phyloP scores from a whole-genome alignment of 2,888 invertebrate genomes.

The Pristionchus japonicus region DNA sequence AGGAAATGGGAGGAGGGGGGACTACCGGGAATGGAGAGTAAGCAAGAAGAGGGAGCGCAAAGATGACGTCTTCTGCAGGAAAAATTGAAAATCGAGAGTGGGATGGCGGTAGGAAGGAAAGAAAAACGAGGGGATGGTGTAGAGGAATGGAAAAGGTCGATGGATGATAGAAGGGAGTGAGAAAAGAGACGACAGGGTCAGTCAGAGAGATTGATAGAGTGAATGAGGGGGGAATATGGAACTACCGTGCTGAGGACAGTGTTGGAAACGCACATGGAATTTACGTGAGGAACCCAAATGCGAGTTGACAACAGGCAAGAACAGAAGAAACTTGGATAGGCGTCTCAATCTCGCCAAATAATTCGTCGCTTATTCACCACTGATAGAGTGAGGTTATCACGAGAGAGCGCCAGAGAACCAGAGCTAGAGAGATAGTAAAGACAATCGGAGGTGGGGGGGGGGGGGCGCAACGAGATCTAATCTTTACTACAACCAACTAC shows the following conservation, averaged over 20 bases:
- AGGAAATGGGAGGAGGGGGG: background rate
- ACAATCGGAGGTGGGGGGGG: background rate
- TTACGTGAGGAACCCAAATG: background rate
- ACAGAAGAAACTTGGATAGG: background rate
- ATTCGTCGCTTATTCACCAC: background rate
- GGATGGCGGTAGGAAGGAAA: conserved; percentile 5
- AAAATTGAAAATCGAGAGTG: conserved; percentile 26
- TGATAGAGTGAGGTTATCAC: conserved; percentile 7
- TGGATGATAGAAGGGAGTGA: background rate
- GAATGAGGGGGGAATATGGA: background rate
- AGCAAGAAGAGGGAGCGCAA: background rate
- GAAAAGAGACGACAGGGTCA: background rate
- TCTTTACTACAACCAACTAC: conserved; percentile 22
- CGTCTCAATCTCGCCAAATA: background rate
- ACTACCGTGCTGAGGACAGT: background rate
- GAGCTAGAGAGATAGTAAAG: background rate
- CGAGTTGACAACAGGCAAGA: background rate
- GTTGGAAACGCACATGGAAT: background rate
- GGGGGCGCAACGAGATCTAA: conserved; percentile 14
- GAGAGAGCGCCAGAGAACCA: background rate
- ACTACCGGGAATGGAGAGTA: conserved; percentile 49
- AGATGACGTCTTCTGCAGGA: background rate
- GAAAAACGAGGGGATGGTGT: conserved; percentile 45
- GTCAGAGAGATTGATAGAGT: background rate
- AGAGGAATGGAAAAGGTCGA: background rate